Percentiles rank a stretch among this genome's conserved stretches.
Evolutionary conservation across 2,888 invertebrate genomes (phyloP).

Genomic region (Hirtodrosophila histrioides): DNA sequence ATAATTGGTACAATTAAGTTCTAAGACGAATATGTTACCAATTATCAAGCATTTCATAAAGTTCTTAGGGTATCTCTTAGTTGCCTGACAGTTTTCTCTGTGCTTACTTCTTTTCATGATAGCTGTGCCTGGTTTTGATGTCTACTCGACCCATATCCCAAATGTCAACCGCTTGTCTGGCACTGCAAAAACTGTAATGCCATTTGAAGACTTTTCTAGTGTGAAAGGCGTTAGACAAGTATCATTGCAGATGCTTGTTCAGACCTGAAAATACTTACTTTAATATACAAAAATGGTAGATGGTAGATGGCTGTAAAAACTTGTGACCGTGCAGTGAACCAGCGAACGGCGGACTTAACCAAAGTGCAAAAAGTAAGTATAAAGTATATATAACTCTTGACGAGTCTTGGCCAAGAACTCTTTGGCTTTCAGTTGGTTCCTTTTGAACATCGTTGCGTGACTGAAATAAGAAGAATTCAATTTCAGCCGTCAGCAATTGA

Average conservation of each 20-base stretch:
- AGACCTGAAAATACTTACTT: constrained; percentile 38
- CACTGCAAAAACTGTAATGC: constrained; percentile 26
- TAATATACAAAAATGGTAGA: constrained; percentile 30
- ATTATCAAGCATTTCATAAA: no score
- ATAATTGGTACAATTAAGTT: no score
- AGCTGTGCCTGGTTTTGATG: constrained; percentile 36
- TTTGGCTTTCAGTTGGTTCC: constrained; percentile 29
- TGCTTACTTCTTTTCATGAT: constrained; percentile 19
- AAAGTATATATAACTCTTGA: constrained; percentile 25
- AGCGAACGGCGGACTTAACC: constrained; percentile 30
- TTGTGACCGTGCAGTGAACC: constrained; percentile 27
- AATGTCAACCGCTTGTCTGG: constrained; percentile 38
- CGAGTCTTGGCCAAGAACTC: constrained; percentile 36
- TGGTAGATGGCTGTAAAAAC: constrained; percentile 31
- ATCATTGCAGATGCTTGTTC: constrained; percentile 38
- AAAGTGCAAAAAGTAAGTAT: constrained; percentile 25
- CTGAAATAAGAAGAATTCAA: constrained; percentile 59
- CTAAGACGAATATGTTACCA: no score
- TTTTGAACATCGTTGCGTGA: constrained; percentile 54
- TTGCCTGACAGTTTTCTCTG: no score
- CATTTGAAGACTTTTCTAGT: constrained; percentile 30
- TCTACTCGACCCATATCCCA: constrained; percentile 40
- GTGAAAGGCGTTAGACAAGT: constrained; percentile 44
- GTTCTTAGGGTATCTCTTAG: background rate
- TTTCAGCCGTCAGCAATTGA: constrained; percentile 25